These are phyloP conservation scores for Rhodinocichla rosea DNA, from an alignment of 2,113 vertebrate genomes.

Conservation along the genomic window DNA sequence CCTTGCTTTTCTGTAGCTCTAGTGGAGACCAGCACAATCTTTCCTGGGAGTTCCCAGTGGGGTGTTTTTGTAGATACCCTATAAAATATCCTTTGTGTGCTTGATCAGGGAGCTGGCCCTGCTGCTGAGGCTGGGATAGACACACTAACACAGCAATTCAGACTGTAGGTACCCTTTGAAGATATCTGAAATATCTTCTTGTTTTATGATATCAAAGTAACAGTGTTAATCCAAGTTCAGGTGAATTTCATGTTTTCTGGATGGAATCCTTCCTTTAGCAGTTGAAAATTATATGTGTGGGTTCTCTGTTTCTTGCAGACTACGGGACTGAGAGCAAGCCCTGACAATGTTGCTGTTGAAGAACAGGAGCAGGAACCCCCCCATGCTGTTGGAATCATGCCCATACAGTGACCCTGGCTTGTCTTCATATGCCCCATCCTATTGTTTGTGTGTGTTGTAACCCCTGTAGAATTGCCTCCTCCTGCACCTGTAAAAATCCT, in stretches of 20 bases:
- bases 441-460: not conserved
- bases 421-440: not conserved
- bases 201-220: not conserved
- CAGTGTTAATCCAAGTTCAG: not conserved
- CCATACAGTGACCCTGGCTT: not conserved
- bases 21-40: not conserved
- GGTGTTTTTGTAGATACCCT: not conserved
- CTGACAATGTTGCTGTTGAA: not conserved
- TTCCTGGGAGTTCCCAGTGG: not conserved
- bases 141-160: not conserved
- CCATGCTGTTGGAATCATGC: not conserved
- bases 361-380: not conserved
- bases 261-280: not conserved
- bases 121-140: not conserved
- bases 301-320: constrained; percentile 15
- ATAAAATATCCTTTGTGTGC: not conserved
- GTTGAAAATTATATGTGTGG: accelerated
- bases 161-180: not conserved
- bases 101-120: not conserved
- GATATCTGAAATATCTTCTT: not conserved
- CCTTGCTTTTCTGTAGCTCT: not conserved
- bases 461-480: not conserved
- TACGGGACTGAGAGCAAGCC: not conserved
- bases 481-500: not conserved
- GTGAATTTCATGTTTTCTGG: not conserved